Base-by-base conservation (phyloP, 30 jellyfish, hydroid and myxozoan species). In the Aurelia sp. region DNA sequence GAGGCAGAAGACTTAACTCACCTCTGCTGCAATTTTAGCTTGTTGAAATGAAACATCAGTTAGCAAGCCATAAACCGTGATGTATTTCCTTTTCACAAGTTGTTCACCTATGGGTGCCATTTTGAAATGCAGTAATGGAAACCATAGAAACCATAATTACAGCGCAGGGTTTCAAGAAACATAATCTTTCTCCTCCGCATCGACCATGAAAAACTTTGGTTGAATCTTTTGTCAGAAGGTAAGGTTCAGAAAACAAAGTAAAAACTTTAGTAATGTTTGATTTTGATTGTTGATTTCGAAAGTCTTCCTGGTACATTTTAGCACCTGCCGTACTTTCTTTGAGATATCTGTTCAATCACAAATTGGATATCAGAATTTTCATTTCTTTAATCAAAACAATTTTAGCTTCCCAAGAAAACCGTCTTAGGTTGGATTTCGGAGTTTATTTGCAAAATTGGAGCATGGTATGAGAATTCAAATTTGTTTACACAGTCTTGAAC, bases 1-100 rank as follows among this genome's bases (percentile, higher is more conserved):
- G n/a, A 24, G 20, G 13, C 13, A 20, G 22, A 33, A 60, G n/a
- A 7, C 0, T 0, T 16, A 13, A 18, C 74, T 9, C 60, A 91
- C 98, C 92, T 91, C 98, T 2, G 98, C 98, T 57, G 96, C 90
- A 21, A 85, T 62, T 72, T 85, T 84, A 6, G 98, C 93, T 69
- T 85, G 87, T n/a, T 76, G 88, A 80, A 84, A 91, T 22, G 86
- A 80, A 30, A 81, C 89, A 12, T 88, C 82, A 27, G 82, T 84
- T 51, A 91, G 27, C 51, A 83, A n/a, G n/a, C 98, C 98, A 64
- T 76, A 85, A 16, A 91, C 90, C 12, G 59, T 58, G 8, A 91
- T 72, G 11, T 31, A 17, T 55, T 74, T 44, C 55, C 55, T 77
- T 53, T 63, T 76, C 19, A 2, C 76, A 19, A 61, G 63, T 24